Evolutionary conservation across 2,113 vertebrate genomes (phyloP), one percentile per base, ranked within the genome.

Genomic region (Rhadina sibilatrix): DNA sequence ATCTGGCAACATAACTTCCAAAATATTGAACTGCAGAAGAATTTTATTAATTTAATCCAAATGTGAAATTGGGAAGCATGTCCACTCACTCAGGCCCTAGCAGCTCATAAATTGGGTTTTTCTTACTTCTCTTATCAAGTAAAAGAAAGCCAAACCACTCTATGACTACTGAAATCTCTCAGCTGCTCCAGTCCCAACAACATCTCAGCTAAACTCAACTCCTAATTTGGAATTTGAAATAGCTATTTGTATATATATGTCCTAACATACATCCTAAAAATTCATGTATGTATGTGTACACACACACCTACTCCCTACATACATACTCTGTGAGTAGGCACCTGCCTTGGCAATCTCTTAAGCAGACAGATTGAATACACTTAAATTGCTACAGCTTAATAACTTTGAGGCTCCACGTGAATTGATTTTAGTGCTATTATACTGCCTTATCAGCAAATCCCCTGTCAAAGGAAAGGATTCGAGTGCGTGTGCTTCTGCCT

Each of bases 341-440:
- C 64, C 75, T 88, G 53, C 56, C 50, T 77, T 78, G 53, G 69
- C 95, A 94, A 75, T 78, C 72, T 61, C 84, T 75, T 81, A 66
- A 88, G 72, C 52, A 84, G 83, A 54, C 42, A 86, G 68, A 96
- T 3, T 37, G 74, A 92, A 56, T 40, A 64, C 40, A 63, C 80
- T 87, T 81, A 90, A 94, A 86, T 87, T 56, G 60, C 88, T 78
- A 71, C 76, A 88, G 60, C 40, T 92, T 87, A 96, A 89, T 77
- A 95, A 94, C 60, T 93, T n/a, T 71, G 90, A 75, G 89, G 86
- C 56, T 90, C 52, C 83, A 70, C 60, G 30, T 60, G 86, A 92
- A 93, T 87, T 96, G 85, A 94, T 95, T 94, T 95, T 27, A 71
- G 83, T 42, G 57, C 61, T 92, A 46, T 87, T 93, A 92, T 11